A percentile compares a stretch with the other conserved stretches of the same genome.
phyloP scores from a whole-genome alignment of 2,113 vertebrate species.

The Alouatta palliata region DNA sequence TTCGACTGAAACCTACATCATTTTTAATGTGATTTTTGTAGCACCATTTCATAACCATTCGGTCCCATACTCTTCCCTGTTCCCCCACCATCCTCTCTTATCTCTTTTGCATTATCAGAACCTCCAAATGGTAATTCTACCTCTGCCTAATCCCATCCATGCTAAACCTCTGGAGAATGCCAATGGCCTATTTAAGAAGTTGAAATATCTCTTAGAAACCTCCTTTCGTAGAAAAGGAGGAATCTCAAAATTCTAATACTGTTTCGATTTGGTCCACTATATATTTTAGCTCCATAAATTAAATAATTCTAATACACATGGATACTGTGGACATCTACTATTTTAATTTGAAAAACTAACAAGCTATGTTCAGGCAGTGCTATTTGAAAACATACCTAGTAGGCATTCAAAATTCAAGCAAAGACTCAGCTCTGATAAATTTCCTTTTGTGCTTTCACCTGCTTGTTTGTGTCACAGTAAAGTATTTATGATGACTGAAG shows the following conservation, averaged over 20 bases:
- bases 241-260: neutral
- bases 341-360: neutral
- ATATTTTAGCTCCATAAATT: neutral
- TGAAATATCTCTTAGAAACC: neutral
- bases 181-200: neutral
- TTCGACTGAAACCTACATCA: rapidly evolving
- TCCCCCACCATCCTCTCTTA: rapidly evolving
- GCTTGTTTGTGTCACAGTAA: neutral
- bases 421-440: neutral
- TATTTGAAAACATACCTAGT: neutral
- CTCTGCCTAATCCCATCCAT: neutral
- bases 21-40: neutral
- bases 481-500: neutral
- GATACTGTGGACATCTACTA: neutral
- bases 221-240: neutral
- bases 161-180: neutral
- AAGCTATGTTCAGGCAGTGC: neutral
- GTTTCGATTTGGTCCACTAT: neutral
- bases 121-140: neutral
- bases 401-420: neutral
- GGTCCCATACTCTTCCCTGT: neutral
- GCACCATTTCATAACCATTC: neutral
- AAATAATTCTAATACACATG: neutral
- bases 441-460: neutral
- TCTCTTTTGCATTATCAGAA: neutral